Base-by-base conservation (phyloP, 2,113 vertebrate genomes). In the Elephantulus edwardii region DNA sequence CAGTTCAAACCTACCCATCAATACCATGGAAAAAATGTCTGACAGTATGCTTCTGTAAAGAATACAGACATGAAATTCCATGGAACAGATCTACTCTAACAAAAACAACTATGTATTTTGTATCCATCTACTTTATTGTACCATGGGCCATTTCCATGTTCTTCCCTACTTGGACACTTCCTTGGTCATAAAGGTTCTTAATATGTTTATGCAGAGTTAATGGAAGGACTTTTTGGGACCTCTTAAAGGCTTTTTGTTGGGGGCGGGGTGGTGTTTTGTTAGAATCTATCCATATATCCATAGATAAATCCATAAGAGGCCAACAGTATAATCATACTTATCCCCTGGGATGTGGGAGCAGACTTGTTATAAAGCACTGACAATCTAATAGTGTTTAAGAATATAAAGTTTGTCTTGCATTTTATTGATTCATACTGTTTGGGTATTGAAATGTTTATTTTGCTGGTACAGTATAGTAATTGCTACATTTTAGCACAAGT, bases 401-500 rank as follows among this genome's bases (percentile, higher is more conserved):
- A 74, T 70, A 10, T 50, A 72, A 85, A 68, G 42, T 82, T 68
- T 20, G 3, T 62, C 10, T 9, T 95, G 54, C 26, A 6, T 92
- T 88, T 90, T 86, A 38, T 76, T 46, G 16, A 26, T 64, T 50
- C 40, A 7, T 35, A 30, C 40, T 68, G 1, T 91, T 58, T 68
- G 74, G 5, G 38, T 52, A 26, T 5, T 64, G 79, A 74, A 9
- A 28, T 81, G 30, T 84, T 93, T 58, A 56, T 76, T 71, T 91
- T 90, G 46, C 72, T 58, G 30, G 26, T 52, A 64, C 9, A 60
- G 8, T 87, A 2, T 40, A 86, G 22, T 74, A 71, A 90, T 52
- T 82, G 64, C 82, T 92, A 72, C 8, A 54, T 86, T 90, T 94
- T 71, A 68, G 78, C 20, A 80, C 62, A 86, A 75, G 42, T 58